Base-by-base conservation (phyloP, 2,113 vertebrate genomes). In the Ciconia stormi region DNA sequence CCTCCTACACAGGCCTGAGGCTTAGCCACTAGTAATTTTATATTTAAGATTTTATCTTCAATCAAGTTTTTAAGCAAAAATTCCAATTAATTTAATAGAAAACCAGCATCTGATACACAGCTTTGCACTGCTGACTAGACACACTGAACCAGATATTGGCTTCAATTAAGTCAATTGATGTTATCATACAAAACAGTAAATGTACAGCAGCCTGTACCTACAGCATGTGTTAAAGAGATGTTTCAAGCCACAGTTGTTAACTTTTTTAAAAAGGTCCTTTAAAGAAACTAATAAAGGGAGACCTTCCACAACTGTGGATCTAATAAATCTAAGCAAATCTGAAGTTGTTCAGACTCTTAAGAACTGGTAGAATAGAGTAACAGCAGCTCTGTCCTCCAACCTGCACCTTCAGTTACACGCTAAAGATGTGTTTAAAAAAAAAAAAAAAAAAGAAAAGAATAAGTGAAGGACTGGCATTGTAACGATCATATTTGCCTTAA, bases 21-120 rank as follows among this genome's bases (percentile, higher is more conserved):
- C 47, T 82, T 82, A 91, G 42, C 42, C 78, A 87, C 21, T 74
- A 78, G 72, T 71, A 81, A 74, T 94, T 87, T 84, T 47, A 16
- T 50, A 94, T 23, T 87, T 91, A 81, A 95, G 91, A 94, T 97
- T 95, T 95, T 93, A 94, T 90, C 88, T 95, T 96, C 76, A 62
- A 53, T 81, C 46, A 87, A 84, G 52, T 82, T 82, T 96, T 89
- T 59, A 90, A 70, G 63, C 9, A 87, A 95, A 95, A 89, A 84
- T 67, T 92, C 42, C 27, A 67, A 63, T 63, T 86, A 89, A 74
- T 58, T 65, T 93, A 81, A 92, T 20, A 6, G 3, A 92, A 93
- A 96, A 81, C 3, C n/a, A 88, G 27, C 22, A 92, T 78, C 42
- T 90, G 82, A 95, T 73, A 65, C 6, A 90, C 2, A 59, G 38